These are phyloP conservation scores for Crypturellus tataupa DNA, from an alignment of 2,797 vertebrate genomes.

Conservation along the genomic window DNA sequence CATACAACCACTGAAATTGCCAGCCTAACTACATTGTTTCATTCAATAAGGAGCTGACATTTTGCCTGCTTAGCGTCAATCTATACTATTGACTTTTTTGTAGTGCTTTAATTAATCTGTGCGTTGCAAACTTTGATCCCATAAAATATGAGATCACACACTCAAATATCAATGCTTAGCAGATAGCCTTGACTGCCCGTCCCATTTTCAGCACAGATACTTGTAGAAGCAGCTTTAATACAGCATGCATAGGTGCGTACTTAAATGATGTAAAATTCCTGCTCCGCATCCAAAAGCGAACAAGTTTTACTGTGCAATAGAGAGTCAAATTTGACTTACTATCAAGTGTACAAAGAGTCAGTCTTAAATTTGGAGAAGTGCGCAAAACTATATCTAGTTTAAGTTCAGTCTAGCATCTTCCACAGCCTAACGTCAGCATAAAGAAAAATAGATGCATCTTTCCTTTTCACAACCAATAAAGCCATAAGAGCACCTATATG, in stretches of 20 bases:
- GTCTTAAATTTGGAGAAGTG: neutral
- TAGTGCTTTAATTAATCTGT: constrained; percentile 33
- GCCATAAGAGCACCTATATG: neutral
- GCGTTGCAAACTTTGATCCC: neutral
- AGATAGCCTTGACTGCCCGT: neutral
- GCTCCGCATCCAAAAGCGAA: neutral
- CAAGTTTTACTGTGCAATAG: neutral
- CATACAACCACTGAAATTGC: neutral
- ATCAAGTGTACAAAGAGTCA: neutral
- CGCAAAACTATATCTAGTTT: neutral
- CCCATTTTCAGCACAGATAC: neutral
- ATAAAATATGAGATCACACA: neutral
- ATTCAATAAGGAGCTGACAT: constrained; percentile 1
- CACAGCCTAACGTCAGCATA: neutral
- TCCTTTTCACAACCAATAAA: neutral
- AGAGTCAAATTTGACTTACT: neutral
- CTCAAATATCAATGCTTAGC: neutral
- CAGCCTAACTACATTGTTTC: neutral
- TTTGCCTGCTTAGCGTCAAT: neutral
- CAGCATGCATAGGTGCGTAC: neutral
- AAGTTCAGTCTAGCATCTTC: neutral
- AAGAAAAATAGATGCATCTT: neutral
- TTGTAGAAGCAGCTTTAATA: neutral
- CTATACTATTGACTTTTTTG: neutral
- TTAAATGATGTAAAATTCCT: neutral